Evolutionary conservation across 92 coral and sea anemone genomes (phyloP).

Genomic region (Montipora capitata): DNA sequence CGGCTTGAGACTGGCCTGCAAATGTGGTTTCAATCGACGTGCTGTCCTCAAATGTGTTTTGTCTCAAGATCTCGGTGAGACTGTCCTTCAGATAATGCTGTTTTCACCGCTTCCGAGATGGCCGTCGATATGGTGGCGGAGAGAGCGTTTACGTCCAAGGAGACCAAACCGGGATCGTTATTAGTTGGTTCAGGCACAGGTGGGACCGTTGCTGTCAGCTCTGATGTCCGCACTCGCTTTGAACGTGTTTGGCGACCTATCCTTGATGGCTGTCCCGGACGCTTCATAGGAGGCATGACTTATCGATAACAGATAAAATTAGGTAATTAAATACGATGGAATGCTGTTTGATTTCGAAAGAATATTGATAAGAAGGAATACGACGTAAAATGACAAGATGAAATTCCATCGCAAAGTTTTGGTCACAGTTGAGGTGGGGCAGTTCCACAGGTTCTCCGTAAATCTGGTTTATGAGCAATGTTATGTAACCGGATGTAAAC

Average conservation of each 20-base stretch:
- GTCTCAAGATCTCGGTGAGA: not conserved
- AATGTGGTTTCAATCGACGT: too few species aligned
- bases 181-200: not conserved
- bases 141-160: too few species aligned
- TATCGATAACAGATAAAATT: not conserved
- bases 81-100: not conserved
- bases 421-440: not conserved
- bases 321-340: not conserved
- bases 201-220: not conserved
- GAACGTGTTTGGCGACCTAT: not conserved
- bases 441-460: not conserved
- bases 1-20: not conserved
- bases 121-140: too few species aligned
- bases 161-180: not conserved
- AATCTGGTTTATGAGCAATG: not conserved
- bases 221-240: too few species aligned
- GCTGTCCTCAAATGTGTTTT: too few species aligned
- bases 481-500: not conserved
- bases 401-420: not conserved
- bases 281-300: constrained; percentile 16
- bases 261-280: not conserved
- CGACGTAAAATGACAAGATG: not conserved
- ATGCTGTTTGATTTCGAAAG: not conserved
- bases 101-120: too few species aligned
- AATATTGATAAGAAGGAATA: not conserved